A percentile compares a stretch with the other conserved stretches of the same genome.
Conservation (phyloP, 2,113 vertebrate genomes). For the Grammomys surdaster region DNA sequence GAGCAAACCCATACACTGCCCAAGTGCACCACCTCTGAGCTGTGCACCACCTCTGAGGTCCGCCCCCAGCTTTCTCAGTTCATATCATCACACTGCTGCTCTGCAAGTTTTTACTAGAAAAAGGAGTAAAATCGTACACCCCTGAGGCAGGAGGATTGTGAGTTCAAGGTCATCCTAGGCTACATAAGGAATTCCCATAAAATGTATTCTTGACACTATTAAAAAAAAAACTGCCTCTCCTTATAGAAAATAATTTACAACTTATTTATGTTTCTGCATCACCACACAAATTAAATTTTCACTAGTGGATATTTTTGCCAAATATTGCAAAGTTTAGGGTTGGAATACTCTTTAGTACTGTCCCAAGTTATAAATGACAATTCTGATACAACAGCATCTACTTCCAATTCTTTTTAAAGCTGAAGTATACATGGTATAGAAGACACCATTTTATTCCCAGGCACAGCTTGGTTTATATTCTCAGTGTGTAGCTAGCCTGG, state of each 20-base stretch:
- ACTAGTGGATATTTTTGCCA: slow-evolving; percentile 20
- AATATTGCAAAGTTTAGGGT: neutral
- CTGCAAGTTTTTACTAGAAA: neutral
- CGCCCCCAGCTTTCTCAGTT: neutral
- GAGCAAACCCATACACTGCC: neutral
- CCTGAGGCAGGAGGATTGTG: neutral
- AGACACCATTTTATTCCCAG: slow-evolving; percentile 12
- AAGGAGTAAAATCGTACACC: slow-evolving; percentile 28
- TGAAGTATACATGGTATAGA: neutral
- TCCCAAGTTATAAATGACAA: neutral
- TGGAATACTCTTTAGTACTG: neutral
- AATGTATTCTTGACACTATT: slow-evolving; percentile 28
- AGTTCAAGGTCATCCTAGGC: neutral
- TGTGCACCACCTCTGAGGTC: neutral
- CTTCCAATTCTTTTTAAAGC: slow-evolving; percentile 3
- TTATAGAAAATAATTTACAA: neutral
- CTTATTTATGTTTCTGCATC: neutral
- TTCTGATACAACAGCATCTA: neutral
- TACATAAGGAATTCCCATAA: neutral
- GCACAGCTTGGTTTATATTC: neutral
- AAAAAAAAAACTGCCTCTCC: slow-evolving; percentile 8
- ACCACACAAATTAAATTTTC: slow-evolving; percentile 30
- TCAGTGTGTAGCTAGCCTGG: neutral
- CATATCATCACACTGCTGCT: neutral
- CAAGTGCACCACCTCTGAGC: neutral